These are phyloP conservation scores for Aleiodes testaceus DNA, from an alignment of 2,888 invertebrate species.

Conservation along the genomic window DNA sequence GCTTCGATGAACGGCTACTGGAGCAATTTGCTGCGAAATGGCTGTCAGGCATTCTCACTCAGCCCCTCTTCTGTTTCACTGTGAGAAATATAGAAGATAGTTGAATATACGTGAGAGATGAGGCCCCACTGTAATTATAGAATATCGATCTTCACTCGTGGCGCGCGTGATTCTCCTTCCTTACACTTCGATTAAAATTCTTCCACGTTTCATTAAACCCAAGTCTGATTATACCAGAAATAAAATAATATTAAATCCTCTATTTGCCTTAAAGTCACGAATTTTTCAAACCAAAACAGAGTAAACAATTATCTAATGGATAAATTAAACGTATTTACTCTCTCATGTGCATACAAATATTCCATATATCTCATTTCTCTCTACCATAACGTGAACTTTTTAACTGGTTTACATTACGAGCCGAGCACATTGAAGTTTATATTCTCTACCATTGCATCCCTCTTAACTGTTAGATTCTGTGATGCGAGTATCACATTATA, in stretches of 20 bases:
- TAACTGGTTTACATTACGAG: slow-evolving; percentile 2
- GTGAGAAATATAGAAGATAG: slow-evolving; percentile 13
- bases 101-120: neutral
- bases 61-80: neutral
- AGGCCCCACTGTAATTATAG: slow-evolving; percentile 44
- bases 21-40: slow-evolving; percentile 48
- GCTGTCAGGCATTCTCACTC: slow-evolving; percentile 43
- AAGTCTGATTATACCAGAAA: slow-evolving; percentile 7
- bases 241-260: slow-evolving; percentile 23
- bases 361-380: neutral
- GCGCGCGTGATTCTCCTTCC: slow-evolving; percentile 36
- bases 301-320: too few species aligned
- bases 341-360: neutral
- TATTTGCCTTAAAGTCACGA: slow-evolving; percentile 8
- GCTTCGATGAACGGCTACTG: slow-evolving; percentile 48
- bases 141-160: slow-evolving; percentile 48
- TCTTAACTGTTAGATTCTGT: neutral
- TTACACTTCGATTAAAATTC: slow-evolving; percentile 45
- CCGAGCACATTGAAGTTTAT: slow-evolving; percentile 16
- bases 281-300: neutral
- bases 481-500: neutral
- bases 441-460: slow-evolving; percentile 12
- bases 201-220: slow-evolving; percentile 24
- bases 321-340: too few species aligned
- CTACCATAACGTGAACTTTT: neutral